phyloP scores from a whole-genome alignment of 2,888 invertebrate genomes.

The Nipponacmea schrenckii region DNA sequence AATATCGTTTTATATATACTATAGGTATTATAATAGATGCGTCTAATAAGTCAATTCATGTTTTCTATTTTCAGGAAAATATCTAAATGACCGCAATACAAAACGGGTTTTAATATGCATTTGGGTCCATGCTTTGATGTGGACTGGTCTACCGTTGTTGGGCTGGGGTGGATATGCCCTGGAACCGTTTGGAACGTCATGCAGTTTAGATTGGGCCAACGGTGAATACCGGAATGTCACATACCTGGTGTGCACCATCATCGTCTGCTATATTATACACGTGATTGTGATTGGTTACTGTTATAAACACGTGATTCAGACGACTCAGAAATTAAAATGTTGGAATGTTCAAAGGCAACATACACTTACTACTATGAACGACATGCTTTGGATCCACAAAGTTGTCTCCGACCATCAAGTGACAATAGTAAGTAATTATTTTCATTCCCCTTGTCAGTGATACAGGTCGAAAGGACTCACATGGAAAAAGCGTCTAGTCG shows the following conservation, averaged over 20 bases:
- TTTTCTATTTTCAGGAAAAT: slow-evolving; percentile 20
- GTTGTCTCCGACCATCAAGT: slow-evolving; percentile 21
- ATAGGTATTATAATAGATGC: background rate
- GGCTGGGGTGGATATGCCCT: slow-evolving; percentile 42
- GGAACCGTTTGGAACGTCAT: slow-evolving; percentile 44
- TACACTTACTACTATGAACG: slow-evolving; percentile 12
- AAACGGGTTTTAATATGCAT: slow-evolving; percentile 17
- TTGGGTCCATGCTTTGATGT: slow-evolving; percentile 32
- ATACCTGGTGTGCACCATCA: slow-evolving; percentile 29
- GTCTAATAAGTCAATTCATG: background rate
- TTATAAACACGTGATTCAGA: slow-evolving; percentile 24
- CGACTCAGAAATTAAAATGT: slow-evolving; percentile 8
- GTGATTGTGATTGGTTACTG: slow-evolving; percentile 30
- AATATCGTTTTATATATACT: too few species aligned
- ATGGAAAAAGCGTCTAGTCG: too few species aligned
- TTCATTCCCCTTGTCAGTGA: too few species aligned
- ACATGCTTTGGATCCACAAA: slow-evolving; percentile 17
- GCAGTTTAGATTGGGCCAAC: slow-evolving; percentile 39
- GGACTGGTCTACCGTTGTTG: slow-evolving; percentile 37
- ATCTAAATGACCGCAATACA: slow-evolving; percentile 12
- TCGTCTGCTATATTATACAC: slow-evolving; percentile 31
- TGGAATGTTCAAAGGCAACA: slow-evolving; percentile 3
- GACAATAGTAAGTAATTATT: slow-evolving; percentile 21
- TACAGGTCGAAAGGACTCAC: too few species aligned
- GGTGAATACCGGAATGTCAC: slow-evolving; percentile 19